Evolutionary conservation across 2,113 vertebrate genomes (phyloP).

Genomic region (Grammomys dolichurus): DNA sequence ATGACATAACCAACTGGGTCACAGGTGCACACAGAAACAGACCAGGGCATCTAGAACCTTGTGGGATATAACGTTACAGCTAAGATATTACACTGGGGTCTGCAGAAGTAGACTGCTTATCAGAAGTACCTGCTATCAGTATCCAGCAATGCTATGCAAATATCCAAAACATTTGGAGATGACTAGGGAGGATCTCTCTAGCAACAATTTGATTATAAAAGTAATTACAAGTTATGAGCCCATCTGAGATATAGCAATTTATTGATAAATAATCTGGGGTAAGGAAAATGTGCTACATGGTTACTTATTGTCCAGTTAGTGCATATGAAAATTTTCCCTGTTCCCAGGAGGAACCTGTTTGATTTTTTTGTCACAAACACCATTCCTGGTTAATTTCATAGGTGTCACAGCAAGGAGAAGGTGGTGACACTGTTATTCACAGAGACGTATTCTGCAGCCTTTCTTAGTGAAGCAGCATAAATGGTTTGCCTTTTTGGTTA

Average conservation of each 20-base stretch:
- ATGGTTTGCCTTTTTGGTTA: neutral
- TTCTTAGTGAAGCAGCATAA: neutral
- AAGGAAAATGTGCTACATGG: neutral
- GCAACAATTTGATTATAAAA: slow-evolving; percentile 21
- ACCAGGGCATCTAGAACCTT: neutral
- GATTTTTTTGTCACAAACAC: neutral
- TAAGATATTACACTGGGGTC: neutral
- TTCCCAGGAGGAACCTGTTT: slow-evolving; percentile 2
- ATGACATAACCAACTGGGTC: neutral
- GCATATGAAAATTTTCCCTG: neutral
- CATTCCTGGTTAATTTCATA: slow-evolving; percentile 39
- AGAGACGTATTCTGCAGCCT: neutral
- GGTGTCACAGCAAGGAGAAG: neutral
- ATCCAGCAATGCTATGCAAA: neutral
- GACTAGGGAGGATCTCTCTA: neutral
- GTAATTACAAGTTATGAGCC: neutral
- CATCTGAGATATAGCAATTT: neutral
- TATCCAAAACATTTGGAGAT: neutral
- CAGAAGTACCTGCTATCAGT: neutral
- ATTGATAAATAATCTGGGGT: neutral
- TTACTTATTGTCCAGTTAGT: neutral
- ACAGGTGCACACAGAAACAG: neutral
- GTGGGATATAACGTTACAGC: neutral
- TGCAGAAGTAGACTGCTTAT: neutral
- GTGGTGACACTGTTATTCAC: slow-evolving; percentile 10